Evolutionary conservation across 2,888 invertebrate species (phyloP).

Genomic region (Catocala fraxini): DNA sequence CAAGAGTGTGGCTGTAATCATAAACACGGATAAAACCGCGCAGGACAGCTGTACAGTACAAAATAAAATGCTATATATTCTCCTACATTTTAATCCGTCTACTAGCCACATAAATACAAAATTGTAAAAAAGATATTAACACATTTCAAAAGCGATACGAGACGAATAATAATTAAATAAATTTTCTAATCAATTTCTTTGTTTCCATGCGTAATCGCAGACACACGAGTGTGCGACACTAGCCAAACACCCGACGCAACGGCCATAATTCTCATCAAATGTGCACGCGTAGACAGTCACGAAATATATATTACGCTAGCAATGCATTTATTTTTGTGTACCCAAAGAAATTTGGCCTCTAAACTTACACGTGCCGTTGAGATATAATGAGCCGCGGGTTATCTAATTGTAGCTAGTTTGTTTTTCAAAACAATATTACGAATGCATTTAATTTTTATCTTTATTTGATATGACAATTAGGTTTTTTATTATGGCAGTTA

Average conservation of each 20-base stretch:
- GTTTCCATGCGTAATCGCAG: not conserved
- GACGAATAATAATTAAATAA: constrained; percentile 2
- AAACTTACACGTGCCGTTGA: constrained; percentile 66
- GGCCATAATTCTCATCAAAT: constrained; percentile 15
- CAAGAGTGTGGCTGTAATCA: too few species aligned
- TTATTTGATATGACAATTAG: too few species aligned
- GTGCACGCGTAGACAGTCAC: constrained; percentile 21
- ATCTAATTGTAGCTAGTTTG: constrained; percentile 55
- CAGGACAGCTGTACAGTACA: too few species aligned
- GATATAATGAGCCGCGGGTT: constrained; percentile 53
- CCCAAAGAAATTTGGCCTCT: constrained; percentile 34
- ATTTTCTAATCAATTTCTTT: not conserved
- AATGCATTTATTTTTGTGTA: constrained; percentile 47
- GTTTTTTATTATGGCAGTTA: too few species aligned
- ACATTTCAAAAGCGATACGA: not conserved
- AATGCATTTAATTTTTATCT: constrained; percentile 60
- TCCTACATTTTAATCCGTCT: too few species aligned
- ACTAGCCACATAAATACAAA: constrained; percentile 5
- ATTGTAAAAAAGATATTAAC: not conserved
- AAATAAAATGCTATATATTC: too few species aligned
- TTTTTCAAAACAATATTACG: constrained; percentile 67
- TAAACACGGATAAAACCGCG: too few species aligned
- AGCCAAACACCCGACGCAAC: constrained; percentile 19
- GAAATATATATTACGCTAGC: constrained; percentile 23
- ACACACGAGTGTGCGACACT: constrained; percentile 8